Conservation (phyloP, 1,140 invertebrate genomes). For the Pogonus chalceus region DNA sequence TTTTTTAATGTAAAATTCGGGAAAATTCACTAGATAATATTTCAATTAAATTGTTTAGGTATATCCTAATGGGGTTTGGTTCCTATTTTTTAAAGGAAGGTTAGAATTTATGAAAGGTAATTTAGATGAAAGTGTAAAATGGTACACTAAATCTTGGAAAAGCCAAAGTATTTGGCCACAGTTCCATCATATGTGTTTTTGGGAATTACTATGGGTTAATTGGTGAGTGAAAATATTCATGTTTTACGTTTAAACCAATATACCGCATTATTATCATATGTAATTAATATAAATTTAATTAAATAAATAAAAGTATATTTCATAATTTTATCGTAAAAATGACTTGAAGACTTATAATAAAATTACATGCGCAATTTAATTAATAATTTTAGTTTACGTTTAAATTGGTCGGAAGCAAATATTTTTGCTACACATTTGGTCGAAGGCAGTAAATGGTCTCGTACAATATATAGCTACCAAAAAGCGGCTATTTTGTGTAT, state of each 20-base stretch:
- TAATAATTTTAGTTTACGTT: slow-evolving; percentile 40
- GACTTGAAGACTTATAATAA: no score
- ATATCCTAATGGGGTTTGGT: slow-evolving; percentile 82
- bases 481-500: slow-evolving; percentile 74
- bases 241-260: no score
- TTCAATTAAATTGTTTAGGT: slow-evolving; percentile 32
- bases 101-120: slow-evolving; percentile 74
- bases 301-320: no score
- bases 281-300: no score
- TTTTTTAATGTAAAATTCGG: slow-evolving; percentile 8
- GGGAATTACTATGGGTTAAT: slow-evolving; percentile 90
- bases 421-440: slow-evolving; percentile 62
- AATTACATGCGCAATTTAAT: slow-evolving; percentile 12
- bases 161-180: slow-evolving; percentile 83
- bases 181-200: slow-evolving; percentile 91
- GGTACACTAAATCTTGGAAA: slow-evolving; percentile 75
- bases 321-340: no score
- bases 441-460: slow-evolving; percentile 81
- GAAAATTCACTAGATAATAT: slow-evolving; percentile 8
- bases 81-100: slow-evolving; percentile 83
- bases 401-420: slow-evolving; percentile 61
- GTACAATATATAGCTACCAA: slow-evolving; percentile 83
- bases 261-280: no score
- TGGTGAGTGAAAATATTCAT: slow-evolving; percentile 42
- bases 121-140: slow-evolving; percentile 60